Base-by-base conservation (phyloP, 1,140 invertebrate species). In the Oncopeltus fasciatus region DNA sequence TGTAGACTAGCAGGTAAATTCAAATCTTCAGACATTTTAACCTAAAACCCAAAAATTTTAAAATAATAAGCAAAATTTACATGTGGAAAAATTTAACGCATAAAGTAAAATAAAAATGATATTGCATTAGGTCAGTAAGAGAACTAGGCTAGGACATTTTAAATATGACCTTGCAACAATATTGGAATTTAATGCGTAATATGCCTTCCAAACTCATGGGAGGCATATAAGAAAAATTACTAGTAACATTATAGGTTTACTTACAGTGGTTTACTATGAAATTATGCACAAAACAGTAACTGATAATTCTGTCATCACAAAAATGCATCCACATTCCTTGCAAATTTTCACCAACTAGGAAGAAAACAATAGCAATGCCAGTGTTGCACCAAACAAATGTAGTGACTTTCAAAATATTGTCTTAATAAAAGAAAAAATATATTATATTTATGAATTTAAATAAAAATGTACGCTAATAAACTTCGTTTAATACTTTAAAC, bases 1-100 rank as follows among this genome's bases (percentile, higher is more conserved):
- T 67, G 63, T 26, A 67, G 53, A 57, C 58, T 67, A 51, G 63
- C 63, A 31, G 66, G 66, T 46, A 67, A 59, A 60, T 62, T 64
- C 38, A 63, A 46, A 28, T 57, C 61, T 43, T 62, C 61, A 11
- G 61, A 56, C 61, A 62, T 62, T 53, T 5, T 38, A 38, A 38
- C 31, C 31, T 38, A 38, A 14, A 38, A 38, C 31, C 31, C 31
- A 38, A 38, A 5, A 38, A 38, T 38, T 14, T 8, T 8, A 14
- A 38, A 38, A 38, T 38, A 38, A 38, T 38, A 38, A 38, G 31
- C 14, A 8, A 14, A 38, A 5, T 38, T 38, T 14, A 38, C 14
- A 8, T 38, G 14, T 38, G 14, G 14, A 8, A 8, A 38, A 38
- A 8, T 38, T 38, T 38, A 38, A 38, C 14, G 31, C 5, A 38